A percentile compares a stretch with the other conserved stretches of the same genome.
Conservation (phyloP, 2,797 vertebrate genomes). For the Dryobates pubescens region DNA sequence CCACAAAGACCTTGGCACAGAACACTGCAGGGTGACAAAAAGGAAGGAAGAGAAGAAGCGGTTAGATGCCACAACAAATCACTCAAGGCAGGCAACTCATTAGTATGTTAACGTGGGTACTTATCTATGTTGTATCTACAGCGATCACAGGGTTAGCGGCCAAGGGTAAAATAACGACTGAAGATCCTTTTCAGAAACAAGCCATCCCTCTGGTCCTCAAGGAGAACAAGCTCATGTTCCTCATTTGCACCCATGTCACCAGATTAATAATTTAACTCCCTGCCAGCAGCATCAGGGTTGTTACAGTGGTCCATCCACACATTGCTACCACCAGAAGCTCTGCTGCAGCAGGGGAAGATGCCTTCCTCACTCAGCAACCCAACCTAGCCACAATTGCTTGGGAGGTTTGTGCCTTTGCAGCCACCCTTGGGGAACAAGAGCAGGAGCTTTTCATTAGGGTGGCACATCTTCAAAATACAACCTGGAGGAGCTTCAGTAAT, state of each 20-base stretch:
- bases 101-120: conserved; percentile 76
- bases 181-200: conserved; percentile 40
- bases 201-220: conserved; percentile 10
- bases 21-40: conserved; percentile 99
- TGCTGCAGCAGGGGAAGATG: neutral
- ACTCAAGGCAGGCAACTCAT: conserved; percentile 84
- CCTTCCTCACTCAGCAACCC: neutral
- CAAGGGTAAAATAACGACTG: conserved; percentile 49
- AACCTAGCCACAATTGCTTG: neutral
- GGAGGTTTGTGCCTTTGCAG: neutral
- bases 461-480: neutral
- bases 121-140: conserved; percentile 56
- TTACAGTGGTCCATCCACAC: neutral
- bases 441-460: neutral
- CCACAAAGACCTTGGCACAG: conserved; percentile 99
- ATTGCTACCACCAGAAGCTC: neutral
- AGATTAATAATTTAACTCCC: neutral
- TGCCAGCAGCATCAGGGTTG: neutral
- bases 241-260: neutral
- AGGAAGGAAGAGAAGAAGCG: conserved; percentile 88
- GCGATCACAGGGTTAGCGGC: conserved; percentile 4
- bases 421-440: neutral
- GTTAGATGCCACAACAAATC: conserved; percentile 87
- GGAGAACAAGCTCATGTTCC: neutral
- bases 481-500: neutral